Conservation (phyloP, 2,888 invertebrate genomes). For the Plebejus melissa region DNA sequence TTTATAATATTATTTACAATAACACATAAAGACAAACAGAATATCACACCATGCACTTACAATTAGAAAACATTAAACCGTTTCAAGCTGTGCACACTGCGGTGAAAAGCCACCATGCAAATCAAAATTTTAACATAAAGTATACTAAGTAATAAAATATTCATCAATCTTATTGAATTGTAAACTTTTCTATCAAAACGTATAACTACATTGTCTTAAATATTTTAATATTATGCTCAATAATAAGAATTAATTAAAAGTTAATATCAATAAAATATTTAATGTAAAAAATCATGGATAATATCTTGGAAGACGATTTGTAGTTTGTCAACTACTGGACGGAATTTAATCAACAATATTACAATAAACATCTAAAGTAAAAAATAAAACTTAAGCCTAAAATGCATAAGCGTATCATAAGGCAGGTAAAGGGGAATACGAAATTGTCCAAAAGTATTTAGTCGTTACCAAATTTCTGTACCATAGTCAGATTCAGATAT, state of each 20-base stretch:
- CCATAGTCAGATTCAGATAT: slow-evolving; percentile 80
- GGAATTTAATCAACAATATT: slow-evolving; percentile 42
- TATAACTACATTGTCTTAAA: background rate
- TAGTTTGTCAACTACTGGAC: slow-evolving; percentile 49
- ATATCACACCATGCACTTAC: slow-evolving; percentile 79
- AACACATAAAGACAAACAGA: slow-evolving; percentile 60
- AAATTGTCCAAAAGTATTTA: slow-evolving; percentile 25
- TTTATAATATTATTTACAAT: slow-evolving; percentile 76
- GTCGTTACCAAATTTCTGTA: slow-evolving; percentile 86
- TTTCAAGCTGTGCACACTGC: slow-evolving; percentile 70
- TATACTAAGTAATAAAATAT: slow-evolving; percentile 28
- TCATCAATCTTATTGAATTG: slow-evolving; percentile 1
- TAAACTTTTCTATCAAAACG: slow-evolving; percentile 10
- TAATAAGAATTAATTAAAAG: background rate
- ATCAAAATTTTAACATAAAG: slow-evolving; percentile 35
- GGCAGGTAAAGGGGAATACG: slow-evolving; percentile 39
- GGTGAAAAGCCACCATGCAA: slow-evolving; percentile 49
- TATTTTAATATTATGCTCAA: slow-evolving; percentile 6
- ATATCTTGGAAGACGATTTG: slow-evolving; percentile 56
- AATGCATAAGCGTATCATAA: slow-evolving; percentile 41
- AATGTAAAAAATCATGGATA: slow-evolving; percentile 48
- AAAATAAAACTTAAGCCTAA: slow-evolving; percentile 18
- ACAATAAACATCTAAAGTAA: slow-evolving; percentile 21
- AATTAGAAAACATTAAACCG: slow-evolving; percentile 61
- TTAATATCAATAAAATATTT: slow-evolving; percentile 40